Conservation (phyloP, 2,113 vertebrate genomes). For the Otocyon megalotis region DNA sequence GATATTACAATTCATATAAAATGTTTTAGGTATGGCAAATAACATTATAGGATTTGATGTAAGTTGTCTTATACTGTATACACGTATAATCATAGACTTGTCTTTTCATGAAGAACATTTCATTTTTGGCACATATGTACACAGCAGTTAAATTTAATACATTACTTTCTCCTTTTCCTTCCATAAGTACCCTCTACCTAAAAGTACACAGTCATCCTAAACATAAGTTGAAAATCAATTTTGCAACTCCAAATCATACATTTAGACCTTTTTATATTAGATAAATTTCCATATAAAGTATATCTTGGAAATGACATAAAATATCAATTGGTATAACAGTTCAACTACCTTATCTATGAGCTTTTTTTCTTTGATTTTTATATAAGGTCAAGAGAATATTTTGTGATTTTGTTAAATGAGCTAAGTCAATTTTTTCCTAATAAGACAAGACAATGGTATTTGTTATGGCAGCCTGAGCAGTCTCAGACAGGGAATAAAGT, state of each 20-base stretch:
- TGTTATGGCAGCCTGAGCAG: neutral
- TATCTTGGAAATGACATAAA: neutral
- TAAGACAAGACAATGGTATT: neutral
- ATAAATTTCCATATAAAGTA: conserved; percentile 14
- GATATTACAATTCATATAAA: conserved; percentile 43
- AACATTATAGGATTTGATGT: neutral
- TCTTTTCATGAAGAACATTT: conserved; percentile 44
- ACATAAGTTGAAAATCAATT: conserved; percentile 34
- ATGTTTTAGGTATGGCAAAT: neutral
- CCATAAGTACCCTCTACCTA: neutral
- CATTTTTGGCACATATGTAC: neutral
- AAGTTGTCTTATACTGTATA: conserved; percentile 19
- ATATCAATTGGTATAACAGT: neutral
- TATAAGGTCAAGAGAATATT: neutral
- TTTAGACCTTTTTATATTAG: conserved; percentile 30
- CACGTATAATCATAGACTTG: neutral
- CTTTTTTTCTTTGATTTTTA: conserved; percentile 31
- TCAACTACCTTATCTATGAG: neutral
- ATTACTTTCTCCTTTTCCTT: neutral
- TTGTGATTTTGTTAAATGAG: neutral
- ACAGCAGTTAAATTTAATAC: neutral
- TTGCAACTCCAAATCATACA: conserved; percentile 19
- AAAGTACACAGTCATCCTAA: neutral
- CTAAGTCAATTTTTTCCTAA: neutral
- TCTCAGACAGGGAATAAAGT: neutral